Percentiles rank a stretch among this genome's conserved stretches.
These are phyloP conservation scores for Spinus pinus DNA, from an alignment of 2,797 vertebrate genomes.

Conservation along the genomic window DNA sequence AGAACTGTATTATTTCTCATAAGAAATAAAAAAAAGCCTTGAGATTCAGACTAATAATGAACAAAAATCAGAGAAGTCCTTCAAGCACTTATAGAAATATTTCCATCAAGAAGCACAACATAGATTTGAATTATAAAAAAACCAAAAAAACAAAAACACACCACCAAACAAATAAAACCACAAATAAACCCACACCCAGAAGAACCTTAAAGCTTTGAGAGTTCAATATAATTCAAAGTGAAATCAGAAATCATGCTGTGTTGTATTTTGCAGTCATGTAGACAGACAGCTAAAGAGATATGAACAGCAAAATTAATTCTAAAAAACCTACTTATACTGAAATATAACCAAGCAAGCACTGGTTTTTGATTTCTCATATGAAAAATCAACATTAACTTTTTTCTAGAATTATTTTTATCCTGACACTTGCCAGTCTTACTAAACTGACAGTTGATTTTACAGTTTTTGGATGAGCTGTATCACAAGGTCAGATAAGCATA, in stretches of 20 bases:
- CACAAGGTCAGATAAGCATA: neutral
- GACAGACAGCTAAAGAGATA: neutral
- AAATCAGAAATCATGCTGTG: neutral
- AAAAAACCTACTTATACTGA: neutral
- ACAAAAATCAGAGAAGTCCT: neutral
- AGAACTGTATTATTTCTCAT: neutral
- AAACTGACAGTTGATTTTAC: neutral
- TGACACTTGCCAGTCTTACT: neutral
- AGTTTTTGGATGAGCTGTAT: neutral
- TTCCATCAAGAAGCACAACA: neutral
- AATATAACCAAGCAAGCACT: neutral
- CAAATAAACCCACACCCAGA: neutral
- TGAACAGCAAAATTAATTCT: neutral
- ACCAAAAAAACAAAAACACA: rapidly evolving
- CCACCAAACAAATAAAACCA: neutral
- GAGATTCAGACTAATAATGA: neutral
- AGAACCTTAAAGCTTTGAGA: neutral
- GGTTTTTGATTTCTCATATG: neutral
- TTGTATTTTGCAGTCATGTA: neutral
- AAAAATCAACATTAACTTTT: neutral
- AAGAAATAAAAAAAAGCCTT: neutral
- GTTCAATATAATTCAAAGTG: neutral
- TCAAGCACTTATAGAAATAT: neutral
- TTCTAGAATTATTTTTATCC: neutral
- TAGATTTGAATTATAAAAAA: neutral